A percentile compares a stretch with the other conserved stretches of the same genome.
Evolutionary conservation across 2,888 invertebrate species (phyloP).

Genomic region (Leptarthrus brevirostris): DNA sequence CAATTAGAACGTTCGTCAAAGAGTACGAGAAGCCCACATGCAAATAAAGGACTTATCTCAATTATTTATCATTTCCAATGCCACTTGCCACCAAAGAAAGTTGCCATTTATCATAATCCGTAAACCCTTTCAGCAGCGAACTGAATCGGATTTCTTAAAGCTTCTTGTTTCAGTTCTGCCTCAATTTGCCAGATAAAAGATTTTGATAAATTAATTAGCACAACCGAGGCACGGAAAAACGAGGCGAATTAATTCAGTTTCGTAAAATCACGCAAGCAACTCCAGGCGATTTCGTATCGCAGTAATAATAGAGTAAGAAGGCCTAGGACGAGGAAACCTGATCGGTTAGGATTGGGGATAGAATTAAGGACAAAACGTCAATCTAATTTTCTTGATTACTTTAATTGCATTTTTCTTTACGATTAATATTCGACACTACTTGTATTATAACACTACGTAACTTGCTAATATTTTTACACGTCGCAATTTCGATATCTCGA

Average conservation of each 20-base stretch:
- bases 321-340: background rate
- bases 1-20: too few species aligned
- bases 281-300: background rate
- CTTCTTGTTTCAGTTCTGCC: background rate
- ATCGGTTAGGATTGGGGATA: too few species aligned
- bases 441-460: constrained; percentile 33
- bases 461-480: constrained; percentile 9
- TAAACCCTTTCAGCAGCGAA: background rate
- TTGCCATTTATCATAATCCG: background rate
- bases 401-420: constrained; percentile 27
- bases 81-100: background rate
- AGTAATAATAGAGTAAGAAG: background rate
- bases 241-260: background rate
- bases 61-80: background rate
- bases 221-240: background rate
- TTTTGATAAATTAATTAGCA: background rate
- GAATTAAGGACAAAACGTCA: background rate
- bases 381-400: constrained; percentile 4
- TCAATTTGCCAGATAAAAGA: background rate
- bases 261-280: constrained; percentile 5
- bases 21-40: background rate
- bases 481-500: constrained; percentile 9
- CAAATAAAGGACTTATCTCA: background rate
- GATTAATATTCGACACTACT: constrained; percentile 30
- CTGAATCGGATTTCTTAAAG: background rate